These are phyloP conservation scores for Conopomorpha cramerella DNA, from an alignment of 1,140 invertebrate genomes.

Conservation along the genomic window DNA sequence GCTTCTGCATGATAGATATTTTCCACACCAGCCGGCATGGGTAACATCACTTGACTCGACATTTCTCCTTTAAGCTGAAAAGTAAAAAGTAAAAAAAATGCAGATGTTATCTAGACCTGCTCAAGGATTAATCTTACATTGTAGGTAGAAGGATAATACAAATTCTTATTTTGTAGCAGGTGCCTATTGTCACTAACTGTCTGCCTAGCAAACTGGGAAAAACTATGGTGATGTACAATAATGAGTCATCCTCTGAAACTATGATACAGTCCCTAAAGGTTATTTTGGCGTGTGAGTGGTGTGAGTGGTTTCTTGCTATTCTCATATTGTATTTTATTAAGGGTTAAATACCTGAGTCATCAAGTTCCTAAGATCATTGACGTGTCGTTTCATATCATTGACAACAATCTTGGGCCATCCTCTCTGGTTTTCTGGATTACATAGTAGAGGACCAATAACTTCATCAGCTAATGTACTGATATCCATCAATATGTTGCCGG, in stretches of 20 bases:
- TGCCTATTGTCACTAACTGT: too few relatives aligned
- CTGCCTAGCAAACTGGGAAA: too few relatives aligned
- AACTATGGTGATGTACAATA: too few relatives aligned
- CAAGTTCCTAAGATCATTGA: slow-evolving; percentile 73
- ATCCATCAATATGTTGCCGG: slow-evolving; percentile 78
- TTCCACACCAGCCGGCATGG: slow-evolving; percentile 78
- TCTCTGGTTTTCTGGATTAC: slow-evolving; percentile 69
- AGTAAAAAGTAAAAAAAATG: slow-evolving; percentile 6
- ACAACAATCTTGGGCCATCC: slow-evolving; percentile 78
- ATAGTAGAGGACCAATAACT: slow-evolving; percentile 76
- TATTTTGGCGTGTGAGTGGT: too few relatives aligned
- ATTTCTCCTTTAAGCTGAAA: slow-evolving; percentile 61
- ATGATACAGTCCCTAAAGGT: too few relatives aligned
- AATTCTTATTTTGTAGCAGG: too few relatives aligned
- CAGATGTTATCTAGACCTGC: too few relatives aligned
- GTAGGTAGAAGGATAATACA: too few relatives aligned
- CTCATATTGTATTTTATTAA: too few relatives aligned
- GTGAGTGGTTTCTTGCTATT: too few relatives aligned
- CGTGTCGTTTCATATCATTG: slow-evolving; percentile 75
- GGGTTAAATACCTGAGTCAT: slow-evolving; percentile 77
- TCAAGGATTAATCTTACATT: too few relatives aligned
- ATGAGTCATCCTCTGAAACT: too few relatives aligned
- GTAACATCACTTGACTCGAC: slow-evolving; percentile 65
- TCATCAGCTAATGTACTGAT: slow-evolving; percentile 78
- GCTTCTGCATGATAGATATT: slow-evolving; percentile 66